phyloP scores from a whole-genome alignment of 1,140 invertebrate species.

The Asbolus verrucosus region DNA sequence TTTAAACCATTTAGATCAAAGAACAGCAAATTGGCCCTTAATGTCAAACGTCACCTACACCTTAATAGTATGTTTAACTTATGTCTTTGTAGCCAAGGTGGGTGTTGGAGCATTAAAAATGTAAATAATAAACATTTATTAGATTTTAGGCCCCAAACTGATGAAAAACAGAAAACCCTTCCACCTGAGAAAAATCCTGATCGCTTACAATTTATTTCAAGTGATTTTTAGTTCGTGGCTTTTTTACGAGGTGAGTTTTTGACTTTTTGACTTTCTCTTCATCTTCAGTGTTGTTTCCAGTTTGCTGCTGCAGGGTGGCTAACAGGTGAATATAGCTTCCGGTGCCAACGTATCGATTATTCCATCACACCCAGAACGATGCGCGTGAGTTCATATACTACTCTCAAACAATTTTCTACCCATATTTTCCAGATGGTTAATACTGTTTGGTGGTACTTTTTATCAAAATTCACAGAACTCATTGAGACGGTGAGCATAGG shows the following conservation, averaged over 20 bases:
- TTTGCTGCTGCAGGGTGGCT: slow-evolving; percentile 84
- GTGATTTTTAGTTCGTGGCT: slow-evolving; percentile 84
- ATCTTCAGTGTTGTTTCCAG: slow-evolving; percentile 73
- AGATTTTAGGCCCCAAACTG: slow-evolving; percentile 82
- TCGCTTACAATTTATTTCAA: slow-evolving; percentile 89
- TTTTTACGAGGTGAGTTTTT: slow-evolving; percentile 53
- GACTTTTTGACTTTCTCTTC: neutral
- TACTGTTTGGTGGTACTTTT: slow-evolving; percentile 96
- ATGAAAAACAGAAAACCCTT: slow-evolving; percentile 93
- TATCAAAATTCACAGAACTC: slow-evolving; percentile 96
- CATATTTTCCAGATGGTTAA: slow-evolving; percentile 79
- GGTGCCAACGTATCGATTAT: slow-evolving; percentile 94
- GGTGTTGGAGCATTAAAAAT: slow-evolving; percentile 59
- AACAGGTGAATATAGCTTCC: slow-evolving; percentile 87
- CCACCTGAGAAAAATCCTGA: slow-evolving; percentile 80
- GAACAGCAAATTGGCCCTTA: slow-evolving; percentile 87
- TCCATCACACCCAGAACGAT: slow-evolving; percentile 85
- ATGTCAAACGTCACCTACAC: slow-evolving; percentile 89
- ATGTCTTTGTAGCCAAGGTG: slow-evolving; percentile 81
- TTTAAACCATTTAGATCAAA: slow-evolving; percentile 72
- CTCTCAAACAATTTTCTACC: neutral
- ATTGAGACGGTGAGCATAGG: slow-evolving; percentile 83
- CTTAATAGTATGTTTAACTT: slow-evolving; percentile 81
- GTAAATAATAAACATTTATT: neutral
- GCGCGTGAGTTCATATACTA: slow-evolving; percentile 81